These are phyloP conservation scores for Mechanitis mazaeus DNA, from an alignment of 2,888 invertebrate species.

Conservation along the genomic window DNA sequence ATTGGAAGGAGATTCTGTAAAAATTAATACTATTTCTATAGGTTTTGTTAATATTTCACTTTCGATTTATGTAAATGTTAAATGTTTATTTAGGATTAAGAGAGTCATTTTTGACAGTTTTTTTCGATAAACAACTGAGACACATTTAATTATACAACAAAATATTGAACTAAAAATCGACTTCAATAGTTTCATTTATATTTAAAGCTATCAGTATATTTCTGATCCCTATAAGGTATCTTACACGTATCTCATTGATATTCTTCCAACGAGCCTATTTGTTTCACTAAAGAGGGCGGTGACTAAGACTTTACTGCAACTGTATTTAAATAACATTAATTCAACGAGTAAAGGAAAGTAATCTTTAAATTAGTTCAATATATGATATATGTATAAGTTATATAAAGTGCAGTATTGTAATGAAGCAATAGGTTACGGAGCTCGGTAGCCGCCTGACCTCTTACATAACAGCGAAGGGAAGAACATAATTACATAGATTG, in stretches of 20 bases:
- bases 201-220: too few relatives aligned
- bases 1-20: constrained; percentile 12
- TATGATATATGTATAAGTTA: constrained; percentile 8
- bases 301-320: not conserved
- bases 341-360: too few relatives aligned
- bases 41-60: not conserved
- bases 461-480: constrained; percentile 31
- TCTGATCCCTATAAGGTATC: not conserved
- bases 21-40: not conserved
- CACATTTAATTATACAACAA: too few relatives aligned
- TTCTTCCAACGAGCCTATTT: constrained; percentile 1
- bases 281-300: constrained; percentile 6
- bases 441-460: constrained; percentile 28
- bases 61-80: too few relatives aligned
- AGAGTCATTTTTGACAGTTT: too few relatives aligned
- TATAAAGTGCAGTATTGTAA: constrained; percentile 20
- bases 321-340: not conserved
- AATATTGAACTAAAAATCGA: too few relatives aligned
- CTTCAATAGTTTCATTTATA: too few relatives aligned
- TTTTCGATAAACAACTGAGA: too few relatives aligned
- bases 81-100: too few relatives aligned
- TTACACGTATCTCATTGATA: constrained; percentile 2
- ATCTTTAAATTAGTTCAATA: too few relatives aligned
- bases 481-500: constrained; percentile 10
- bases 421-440: constrained; percentile 17